A percentile compares a stretch with the other conserved stretches of the same genome.
phyloP scores from a whole-genome alignment of 2,888 invertebrate genomes.

The Melikaiella ostensackeni region DNA sequence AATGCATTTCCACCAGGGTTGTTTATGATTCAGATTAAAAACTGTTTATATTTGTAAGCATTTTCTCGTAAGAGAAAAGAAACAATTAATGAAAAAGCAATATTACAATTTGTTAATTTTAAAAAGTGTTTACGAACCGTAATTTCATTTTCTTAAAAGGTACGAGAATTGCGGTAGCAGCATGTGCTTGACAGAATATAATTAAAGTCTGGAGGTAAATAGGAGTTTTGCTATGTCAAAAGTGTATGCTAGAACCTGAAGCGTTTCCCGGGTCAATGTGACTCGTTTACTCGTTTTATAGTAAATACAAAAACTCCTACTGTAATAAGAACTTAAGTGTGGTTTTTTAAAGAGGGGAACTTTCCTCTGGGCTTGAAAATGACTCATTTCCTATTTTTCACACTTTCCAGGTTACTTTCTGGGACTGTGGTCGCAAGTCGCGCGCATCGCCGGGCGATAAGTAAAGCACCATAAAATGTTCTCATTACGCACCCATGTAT shows the following conservation, averaged over 20 bases:
- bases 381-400: background rate
- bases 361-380: background rate
- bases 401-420: background rate
- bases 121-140: background rate
- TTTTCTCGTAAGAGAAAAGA: background rate
- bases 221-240: slow-evolving; percentile 2
- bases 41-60: background rate
- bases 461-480: slow-evolving; percentile 59
- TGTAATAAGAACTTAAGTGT: background rate
- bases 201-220: slow-evolving; percentile 14
- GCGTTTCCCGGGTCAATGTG: background rate
- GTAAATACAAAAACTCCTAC: background rate
- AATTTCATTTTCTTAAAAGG: background rate
- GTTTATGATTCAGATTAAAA: too few relatives aligned
- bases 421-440: background rate
- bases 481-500: slow-evolving; percentile 59
- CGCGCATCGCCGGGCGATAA: slow-evolving; percentile 42
- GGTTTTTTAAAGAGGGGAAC: background rate
- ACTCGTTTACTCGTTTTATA: background rate
- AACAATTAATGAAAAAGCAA: background rate
- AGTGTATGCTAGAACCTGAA: background rate
- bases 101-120: background rate
- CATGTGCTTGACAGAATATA: slow-evolving; percentile 25
- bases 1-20: too few relatives aligned
- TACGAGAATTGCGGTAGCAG: slow-evolving; percentile 2